Base-by-base conservation (phyloP, 2,797 vertebrate genomes). In the Parambassis ranga region DNA sequence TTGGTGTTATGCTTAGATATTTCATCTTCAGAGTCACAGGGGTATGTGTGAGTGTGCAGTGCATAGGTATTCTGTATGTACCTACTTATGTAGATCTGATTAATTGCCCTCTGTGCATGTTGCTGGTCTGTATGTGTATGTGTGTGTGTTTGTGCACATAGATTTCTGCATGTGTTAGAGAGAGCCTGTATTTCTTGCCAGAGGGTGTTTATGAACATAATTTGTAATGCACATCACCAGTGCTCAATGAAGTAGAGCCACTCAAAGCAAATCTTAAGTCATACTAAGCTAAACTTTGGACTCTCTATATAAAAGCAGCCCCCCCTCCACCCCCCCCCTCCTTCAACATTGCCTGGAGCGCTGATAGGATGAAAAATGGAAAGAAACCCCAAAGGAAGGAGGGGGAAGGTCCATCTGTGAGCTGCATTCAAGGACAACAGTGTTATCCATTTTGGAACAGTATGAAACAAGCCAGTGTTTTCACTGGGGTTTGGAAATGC, bases 401-500 rank as follows among this genome's bases (percentile, higher is more conserved):
- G 66, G 72, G 38, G 77, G 65, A 38, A 65, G 65, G 74, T 90
- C 85, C 84, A 87, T 89, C 87, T 88, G 88, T 85, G 87, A 72
- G 87, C 82, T 83, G 77, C 85, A 61, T 90, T 90, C 88, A 91
- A 91, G 89, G 89, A 87, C 88, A 90, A 84, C 88, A 85, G 87
- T 88, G 88, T 85, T 85, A 81, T 83, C 80, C 84, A 85, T 65
- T 88, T 84, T 89, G 89, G 89, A 90, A 84, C 75, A 67, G 86
- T 85, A 79, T 91, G 86, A 90, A 90, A 88, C 85, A 81, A 65
- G 75, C 83, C 78, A 89, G 88, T 91, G 88, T 90, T 74, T 86
- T 69, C 83, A 33, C 70, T 22, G 69, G 75, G 69, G 79, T 81
- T 71, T 68, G 66, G 77, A 80, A 70, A 80, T 3, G 75, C 41